Base-by-base conservation (phyloP, 2,888 invertebrate species). In the Zaprionus lineosus region DNA sequence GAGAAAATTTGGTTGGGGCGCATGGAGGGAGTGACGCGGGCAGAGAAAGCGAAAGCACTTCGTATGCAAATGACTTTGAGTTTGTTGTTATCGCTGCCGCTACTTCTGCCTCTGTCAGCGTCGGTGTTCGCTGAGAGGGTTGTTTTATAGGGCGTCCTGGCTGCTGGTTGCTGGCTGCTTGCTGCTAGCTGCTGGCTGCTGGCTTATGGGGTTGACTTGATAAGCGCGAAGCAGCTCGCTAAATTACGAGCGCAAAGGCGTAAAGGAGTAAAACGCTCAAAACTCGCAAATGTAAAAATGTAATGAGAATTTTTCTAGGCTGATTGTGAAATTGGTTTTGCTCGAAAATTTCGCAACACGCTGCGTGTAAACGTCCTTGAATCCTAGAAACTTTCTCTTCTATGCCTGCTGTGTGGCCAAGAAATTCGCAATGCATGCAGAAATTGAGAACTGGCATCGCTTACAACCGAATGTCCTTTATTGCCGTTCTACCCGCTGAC, bases 41-140 rank as follows among this genome's bases (percentile, higher is more conserved):
- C 55, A 62, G 65, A 60, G 67, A 81, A 81, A 81, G 83, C 83
- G 77, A 82, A 82, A 81, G 77, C 81, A 77, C 81, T 81, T 81
- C 83, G 81, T 81, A 81, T 81, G 81, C 79, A 81, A 81, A 81
- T 81, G 83, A 81, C 77, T 78, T 24, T 24, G 24, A n/a, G n/a
- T n/a, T 78, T 78, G 71, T 61, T 73, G 81, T 81, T 78, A 78
- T 78, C 78, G 66, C 72, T 68, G 74, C 61, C 39, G 4, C 26
- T 37, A 51, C 58, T 48, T 46, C 63, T 40, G 56, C 50, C 36
- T 9, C 14, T 48, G 39, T 37, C 58, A 29, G 16, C 59, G 55
- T 51, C 47, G 57, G 55, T 58, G 62, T 37, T 53, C n/a, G 43
- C 60, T 16, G 76, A 77, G 77, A 77, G 81, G 81, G 83, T 81